Evolutionary conservation across 2,888 invertebrate species (phyloP).

Genomic region (Lepidonotus clava): DNA sequence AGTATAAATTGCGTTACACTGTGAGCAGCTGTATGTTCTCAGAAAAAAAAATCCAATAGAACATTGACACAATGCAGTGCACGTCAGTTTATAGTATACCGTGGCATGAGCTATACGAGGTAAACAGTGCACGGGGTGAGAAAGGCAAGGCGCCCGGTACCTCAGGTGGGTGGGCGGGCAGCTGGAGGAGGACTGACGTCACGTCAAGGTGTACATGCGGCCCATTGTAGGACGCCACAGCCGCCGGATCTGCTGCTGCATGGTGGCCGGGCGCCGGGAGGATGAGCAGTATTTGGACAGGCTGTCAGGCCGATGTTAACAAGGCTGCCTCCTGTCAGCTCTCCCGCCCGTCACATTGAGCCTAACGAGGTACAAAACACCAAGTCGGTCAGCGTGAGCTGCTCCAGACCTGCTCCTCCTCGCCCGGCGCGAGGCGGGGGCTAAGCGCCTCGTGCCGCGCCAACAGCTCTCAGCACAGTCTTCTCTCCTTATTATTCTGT

Average conservation of each 20-base stretch:
- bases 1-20: too few relatives aligned
- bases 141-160: too few relatives aligned
- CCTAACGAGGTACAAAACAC: constrained; percentile 37
- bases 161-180: not conserved
- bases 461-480: too few relatives aligned
- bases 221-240: not conserved
- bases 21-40: too few relatives aligned
- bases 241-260: not conserved
- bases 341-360: constrained; percentile 2
- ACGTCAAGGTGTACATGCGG: not conserved
- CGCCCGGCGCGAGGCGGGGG: not conserved
- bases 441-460: too few relatives aligned
- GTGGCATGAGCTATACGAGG: not conserved
- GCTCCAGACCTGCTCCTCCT: not conserved
- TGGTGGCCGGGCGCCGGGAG: not conserved
- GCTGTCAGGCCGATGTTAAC: constrained; percentile 19
- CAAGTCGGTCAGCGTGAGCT: constrained; percentile 18
- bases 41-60: too few relatives aligned
- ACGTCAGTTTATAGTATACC: too few relatives aligned
- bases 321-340: constrained; percentile 8
- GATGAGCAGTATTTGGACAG: constrained; percentile 38
- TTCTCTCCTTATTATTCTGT: too few relatives aligned
- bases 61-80: too few relatives aligned
- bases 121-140: not conserved
- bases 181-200: not conserved